These are phyloP conservation scores for Aleiodes alternator DNA, from an alignment of 2,888 invertebrate genomes.

Conservation along the genomic window DNA sequence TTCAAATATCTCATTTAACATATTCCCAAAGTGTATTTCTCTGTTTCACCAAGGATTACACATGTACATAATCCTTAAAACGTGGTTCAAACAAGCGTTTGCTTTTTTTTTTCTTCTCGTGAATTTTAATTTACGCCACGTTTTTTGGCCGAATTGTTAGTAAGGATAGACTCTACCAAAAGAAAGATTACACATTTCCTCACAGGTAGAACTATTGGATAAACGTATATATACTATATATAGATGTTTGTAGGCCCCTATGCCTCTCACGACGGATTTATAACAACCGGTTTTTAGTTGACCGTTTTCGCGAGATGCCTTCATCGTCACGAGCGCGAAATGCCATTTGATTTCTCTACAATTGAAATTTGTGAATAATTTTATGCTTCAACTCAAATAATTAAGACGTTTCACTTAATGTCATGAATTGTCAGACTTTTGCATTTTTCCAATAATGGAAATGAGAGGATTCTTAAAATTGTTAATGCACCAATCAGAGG, in stretches of 20 bases:
- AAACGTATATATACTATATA: too few species aligned
- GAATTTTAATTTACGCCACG: not conserved
- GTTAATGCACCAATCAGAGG: not conserved
- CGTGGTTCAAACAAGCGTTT: conserved; percentile 18
- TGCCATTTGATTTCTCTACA: conserved; percentile 10
- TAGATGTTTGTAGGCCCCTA: conserved; percentile 14
- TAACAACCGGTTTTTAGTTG: conserved; percentile 41
- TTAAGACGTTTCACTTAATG: not conserved
- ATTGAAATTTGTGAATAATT: too few species aligned
- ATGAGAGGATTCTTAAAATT: too few species aligned
- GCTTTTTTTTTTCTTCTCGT: not conserved
- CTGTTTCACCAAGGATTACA: conserved; percentile 31
- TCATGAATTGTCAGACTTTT: not conserved
- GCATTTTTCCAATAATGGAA: not conserved
- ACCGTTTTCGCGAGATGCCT: conserved; percentile 40
- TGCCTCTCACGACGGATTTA: conserved; percentile 33
- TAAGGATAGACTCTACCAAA: not conserved
- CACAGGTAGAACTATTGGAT: conserved; percentile 25
- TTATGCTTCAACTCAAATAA: too few species aligned
- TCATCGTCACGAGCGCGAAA: conserved; percentile 34
- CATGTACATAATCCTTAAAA: conserved; percentile 31
- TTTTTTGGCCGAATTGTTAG: conserved; percentile 3
- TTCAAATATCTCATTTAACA: conserved; percentile 19
- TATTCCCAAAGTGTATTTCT: not conserved
- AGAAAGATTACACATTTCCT: conserved; percentile 18